phyloP scores from a whole-genome alignment of 2,113 vertebrate species.

The Rhynchopsitta pachyrhyncha region DNA sequence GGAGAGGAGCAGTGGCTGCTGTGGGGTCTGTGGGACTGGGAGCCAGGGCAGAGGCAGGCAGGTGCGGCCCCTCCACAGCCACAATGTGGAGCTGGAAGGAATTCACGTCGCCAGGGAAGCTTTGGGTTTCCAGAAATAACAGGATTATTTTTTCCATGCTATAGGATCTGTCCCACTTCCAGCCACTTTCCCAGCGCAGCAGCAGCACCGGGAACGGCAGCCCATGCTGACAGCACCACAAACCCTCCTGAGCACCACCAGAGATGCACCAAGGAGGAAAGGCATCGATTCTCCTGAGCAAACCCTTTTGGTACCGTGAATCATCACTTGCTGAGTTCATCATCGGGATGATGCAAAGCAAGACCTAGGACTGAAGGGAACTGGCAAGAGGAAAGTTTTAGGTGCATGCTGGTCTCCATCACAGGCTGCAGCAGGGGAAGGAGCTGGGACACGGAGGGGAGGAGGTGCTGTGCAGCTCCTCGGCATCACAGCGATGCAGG shows the following conservation, averaged over 20 bases:
- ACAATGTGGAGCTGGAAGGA: background rate
- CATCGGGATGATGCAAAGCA: fast-evolving
- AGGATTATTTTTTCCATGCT: fast-evolving
- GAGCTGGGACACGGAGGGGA: background rate
- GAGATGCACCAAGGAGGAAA: background rate
- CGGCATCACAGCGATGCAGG: fast-evolving
- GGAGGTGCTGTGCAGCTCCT: background rate
- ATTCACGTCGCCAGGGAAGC: background rate
- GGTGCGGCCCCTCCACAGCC: background rate
- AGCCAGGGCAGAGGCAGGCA: background rate
- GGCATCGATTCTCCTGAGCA: background rate
- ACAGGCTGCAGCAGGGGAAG: background rate
- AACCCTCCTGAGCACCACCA: background rate
- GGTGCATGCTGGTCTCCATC: fast-evolving
- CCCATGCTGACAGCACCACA: background rate
- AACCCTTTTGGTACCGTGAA: background rate
- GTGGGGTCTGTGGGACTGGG: fast-evolving
- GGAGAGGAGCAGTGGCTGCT: background rate
- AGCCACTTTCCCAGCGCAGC: background rate
- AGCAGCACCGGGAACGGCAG: fast-evolving
- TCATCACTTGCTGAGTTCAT: background rate
- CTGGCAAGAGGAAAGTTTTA: background rate
- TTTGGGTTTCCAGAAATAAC: background rate
- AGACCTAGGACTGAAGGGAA: background rate
- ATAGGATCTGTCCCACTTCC: background rate